Conservation (phyloP, 2,888 invertebrate species). For the Dermolepida albohirtum region DNA sequence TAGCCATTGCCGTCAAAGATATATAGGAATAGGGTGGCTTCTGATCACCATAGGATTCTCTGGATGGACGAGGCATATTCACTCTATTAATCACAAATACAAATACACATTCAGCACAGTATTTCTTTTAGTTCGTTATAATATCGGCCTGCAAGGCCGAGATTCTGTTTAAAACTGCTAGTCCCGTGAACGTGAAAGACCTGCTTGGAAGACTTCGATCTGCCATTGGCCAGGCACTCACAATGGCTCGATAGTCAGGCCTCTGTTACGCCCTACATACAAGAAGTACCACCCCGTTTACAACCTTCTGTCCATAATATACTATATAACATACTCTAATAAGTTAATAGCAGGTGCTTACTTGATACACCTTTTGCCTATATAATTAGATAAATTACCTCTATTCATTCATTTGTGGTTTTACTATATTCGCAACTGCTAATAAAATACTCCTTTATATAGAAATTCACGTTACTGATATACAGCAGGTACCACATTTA, state of each 20-base stretch:
- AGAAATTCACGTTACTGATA: conserved; percentile 1
- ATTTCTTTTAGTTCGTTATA: conserved; percentile 1
- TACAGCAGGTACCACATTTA: background rate
- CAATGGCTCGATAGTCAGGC: conserved; percentile 51
- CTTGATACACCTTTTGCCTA: conserved; percentile 47
- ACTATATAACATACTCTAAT: conserved; percentile 50
- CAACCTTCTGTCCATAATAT: conserved; percentile 43
- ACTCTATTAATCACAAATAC: conserved; percentile 23
- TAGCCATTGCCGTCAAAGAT: conserved; percentile 97
- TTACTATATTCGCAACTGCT: conserved; percentile 18
- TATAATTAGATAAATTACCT: conserved; percentile 50
- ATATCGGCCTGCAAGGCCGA: conserved; percentile 37
- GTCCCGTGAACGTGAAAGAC: conserved; percentile 29
- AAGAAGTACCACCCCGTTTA: conserved; percentile 46
- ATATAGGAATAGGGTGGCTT: conserved; percentile 99
- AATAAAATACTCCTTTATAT: conserved; percentile 7
- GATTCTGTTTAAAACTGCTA: conserved; percentile 39
- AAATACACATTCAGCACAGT: background rate
- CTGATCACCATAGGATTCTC: conserved; percentile 95
- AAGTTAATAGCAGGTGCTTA: conserved; percentile 51
- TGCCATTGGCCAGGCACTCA: conserved; percentile 49
- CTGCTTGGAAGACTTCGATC: conserved; percentile 25
- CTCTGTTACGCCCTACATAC: conserved; percentile 45
- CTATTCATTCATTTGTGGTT: conserved; percentile 48
- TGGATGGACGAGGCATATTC: conserved; percentile 90